Evolutionary conservation across 2,113 vertebrate genomes (phyloP).

Genomic region (Motacilla tschutschensis): DNA sequence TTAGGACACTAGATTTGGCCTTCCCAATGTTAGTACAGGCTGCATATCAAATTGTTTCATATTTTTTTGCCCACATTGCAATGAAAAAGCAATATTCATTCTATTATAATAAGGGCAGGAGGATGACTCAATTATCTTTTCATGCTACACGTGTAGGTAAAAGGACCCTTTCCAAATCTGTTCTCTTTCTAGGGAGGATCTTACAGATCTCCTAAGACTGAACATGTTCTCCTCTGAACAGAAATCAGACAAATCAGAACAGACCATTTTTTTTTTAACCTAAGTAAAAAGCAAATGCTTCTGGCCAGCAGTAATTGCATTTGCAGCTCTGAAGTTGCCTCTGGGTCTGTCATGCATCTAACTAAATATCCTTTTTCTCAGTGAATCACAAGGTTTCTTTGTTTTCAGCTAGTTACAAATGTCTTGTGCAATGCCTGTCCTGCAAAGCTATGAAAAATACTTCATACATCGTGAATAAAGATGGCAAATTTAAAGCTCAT

Average conservation of each 20-base stretch:
- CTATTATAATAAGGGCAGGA: not conserved
- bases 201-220: not conserved
- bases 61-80: conserved; percentile 8
- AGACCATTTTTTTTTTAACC: not conserved
- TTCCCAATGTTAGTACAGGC: not conserved
- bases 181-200: not conserved
- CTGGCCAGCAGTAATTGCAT: conserved; percentile 30
- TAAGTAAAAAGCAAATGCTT: conserved; percentile 12
- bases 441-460: conserved; percentile 42
- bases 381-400: conserved; percentile 59
- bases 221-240: not conserved
- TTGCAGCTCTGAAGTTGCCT: conserved; percentile 27
- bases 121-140: not conserved
- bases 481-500: conserved; percentile 37
- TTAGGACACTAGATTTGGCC: not conserved
- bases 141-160: not conserved
- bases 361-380: conserved; percentile 24
- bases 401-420: conserved; percentile 58
- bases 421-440: conserved; percentile 45
- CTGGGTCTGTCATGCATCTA: conserved; percentile 47
- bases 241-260: conserved; percentile 3
- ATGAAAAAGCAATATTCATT: not conserved
- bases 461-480: conserved; percentile 24
- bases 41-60: not conserved
- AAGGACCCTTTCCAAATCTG: not conserved